phyloP scores from a whole-genome alignment of 1,140 invertebrate genomes.

The Neuroterus valhalla region DNA sequence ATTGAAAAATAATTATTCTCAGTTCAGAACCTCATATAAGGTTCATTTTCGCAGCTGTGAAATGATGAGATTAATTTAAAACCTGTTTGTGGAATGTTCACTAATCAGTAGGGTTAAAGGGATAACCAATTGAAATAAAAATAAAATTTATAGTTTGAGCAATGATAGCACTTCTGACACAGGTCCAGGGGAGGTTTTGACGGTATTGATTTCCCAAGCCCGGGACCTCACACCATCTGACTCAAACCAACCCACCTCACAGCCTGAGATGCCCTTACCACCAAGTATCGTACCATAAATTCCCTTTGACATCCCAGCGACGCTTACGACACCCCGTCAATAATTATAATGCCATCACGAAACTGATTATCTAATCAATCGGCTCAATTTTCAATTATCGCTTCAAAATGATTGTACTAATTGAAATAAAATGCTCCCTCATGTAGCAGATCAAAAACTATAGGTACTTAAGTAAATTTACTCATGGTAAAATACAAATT shows the following conservation, averaged over 20 bases:
- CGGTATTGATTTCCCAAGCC: conserved; percentile 64
- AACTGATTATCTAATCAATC: conserved; percentile 16
- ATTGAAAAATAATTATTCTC: no score
- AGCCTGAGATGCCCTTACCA: conserved; percentile 13
- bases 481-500: no score
- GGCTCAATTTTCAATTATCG: neutral
- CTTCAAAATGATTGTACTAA: neutral
- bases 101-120: neutral
- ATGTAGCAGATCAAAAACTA: no score
- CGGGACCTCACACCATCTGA: conserved; percentile 43
- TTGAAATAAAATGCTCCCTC: no score
- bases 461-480: no score
- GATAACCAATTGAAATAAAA: neutral
- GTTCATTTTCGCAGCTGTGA: no score
- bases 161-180: conserved; percentile 44
- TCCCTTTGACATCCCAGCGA: conserved; percentile 5
- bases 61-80: no score
- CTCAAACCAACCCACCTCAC: conserved; percentile 42
- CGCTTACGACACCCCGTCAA: neutral
- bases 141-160: conserved; percentile 36
- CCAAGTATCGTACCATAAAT: conserved; percentile 5
- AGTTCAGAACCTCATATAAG: no score
- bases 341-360: neutral
- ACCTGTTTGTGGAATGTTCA: no score
- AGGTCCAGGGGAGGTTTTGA: conserved; percentile 57